A percentile compares a stretch with the other conserved stretches of the same genome.
Evolutionary conservation across 2,888 invertebrate genomes (phyloP).

Genomic region (Pachliopta kotzebuea): DNA sequence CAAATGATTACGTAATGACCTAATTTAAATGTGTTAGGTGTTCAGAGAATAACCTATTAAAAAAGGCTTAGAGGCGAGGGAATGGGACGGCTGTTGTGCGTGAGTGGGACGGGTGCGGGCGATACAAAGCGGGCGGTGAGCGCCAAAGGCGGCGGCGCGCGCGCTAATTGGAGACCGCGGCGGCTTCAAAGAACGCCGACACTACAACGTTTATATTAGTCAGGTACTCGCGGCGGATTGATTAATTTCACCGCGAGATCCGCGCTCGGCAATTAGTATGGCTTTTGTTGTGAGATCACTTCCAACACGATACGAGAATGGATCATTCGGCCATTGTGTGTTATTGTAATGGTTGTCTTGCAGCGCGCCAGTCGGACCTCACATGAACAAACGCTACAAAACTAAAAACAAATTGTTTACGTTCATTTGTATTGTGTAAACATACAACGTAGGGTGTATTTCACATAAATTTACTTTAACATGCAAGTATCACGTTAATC

Average conservation of each 20-base stretch:
- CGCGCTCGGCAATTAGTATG: constrained; percentile 71
- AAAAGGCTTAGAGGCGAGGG: constrained; percentile 30
- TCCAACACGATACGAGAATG: constrained; percentile 14
- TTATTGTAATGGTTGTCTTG: constrained; percentile 14
- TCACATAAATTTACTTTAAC: neutral
- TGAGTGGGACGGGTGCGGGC: constrained; percentile 46
- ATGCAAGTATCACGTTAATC: neutral
- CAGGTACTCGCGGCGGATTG: constrained; percentile 64
- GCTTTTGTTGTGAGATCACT: constrained; percentile 58
- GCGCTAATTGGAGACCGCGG: constrained; percentile 76
- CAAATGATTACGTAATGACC: no score
- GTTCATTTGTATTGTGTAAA: neutral
- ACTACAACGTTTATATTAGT: constrained; percentile 75
- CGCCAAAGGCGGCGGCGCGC: constrained; percentile 75
- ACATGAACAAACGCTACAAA: constrained; percentile 1
- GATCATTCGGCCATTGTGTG: constrained; percentile 16
- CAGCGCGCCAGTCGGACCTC: constrained; percentile 20
- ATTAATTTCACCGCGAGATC: constrained; percentile 73
- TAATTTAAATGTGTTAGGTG: neutral
- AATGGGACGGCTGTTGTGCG: constrained; percentile 36
- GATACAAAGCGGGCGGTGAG: constrained; percentile 66
- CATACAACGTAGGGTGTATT: neutral
- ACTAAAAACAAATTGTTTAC: neutral
- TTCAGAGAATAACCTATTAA: constrained; percentile 21
- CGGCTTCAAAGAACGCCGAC: constrained; percentile 71